Evolutionary conservation across 2,113 vertebrate species (phyloP).

Genomic region (Lagopus leucura): DNA sequence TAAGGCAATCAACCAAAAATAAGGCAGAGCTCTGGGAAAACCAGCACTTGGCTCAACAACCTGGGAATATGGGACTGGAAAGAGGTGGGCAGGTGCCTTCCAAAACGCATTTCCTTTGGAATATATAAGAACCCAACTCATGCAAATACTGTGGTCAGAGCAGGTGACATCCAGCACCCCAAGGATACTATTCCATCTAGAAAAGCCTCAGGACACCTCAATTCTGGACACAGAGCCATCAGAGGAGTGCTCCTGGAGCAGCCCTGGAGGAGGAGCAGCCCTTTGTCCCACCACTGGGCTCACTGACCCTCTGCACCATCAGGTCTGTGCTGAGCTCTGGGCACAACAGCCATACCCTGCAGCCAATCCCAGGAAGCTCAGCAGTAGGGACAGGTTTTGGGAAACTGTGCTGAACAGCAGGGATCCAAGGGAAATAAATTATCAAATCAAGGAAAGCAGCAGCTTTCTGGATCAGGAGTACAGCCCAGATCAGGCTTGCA

Average conservation of each 20-base stretch:
- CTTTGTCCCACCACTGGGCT: rapidly evolving
- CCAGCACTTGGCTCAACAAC: background rate
- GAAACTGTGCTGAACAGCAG: background rate
- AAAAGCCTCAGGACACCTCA: background rate
- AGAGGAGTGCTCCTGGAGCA: background rate
- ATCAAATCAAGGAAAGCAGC: background rate
- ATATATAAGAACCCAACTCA: background rate
- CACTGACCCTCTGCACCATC: rapidly evolving
- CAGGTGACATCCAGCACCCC: background rate
- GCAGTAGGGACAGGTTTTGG: rapidly evolving
- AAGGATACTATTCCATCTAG: background rate
- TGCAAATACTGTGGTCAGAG: background rate
- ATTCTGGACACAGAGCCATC: background rate
- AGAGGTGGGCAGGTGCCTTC: background rate
- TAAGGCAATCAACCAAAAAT: background rate
- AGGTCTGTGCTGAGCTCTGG: rapidly evolving
- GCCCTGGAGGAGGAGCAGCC: background rate
- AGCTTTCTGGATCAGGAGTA: background rate
- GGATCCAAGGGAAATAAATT: background rate
- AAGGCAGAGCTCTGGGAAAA: background rate
- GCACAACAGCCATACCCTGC: rapidly evolving
- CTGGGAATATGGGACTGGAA: background rate
- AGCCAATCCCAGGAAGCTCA: background rate
- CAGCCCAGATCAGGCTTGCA: background rate
- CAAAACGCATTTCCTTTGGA: background rate